Evolutionary conservation across 2,113 vertebrate genomes (phyloP).

Genomic region (Eudorcas thomsonii): DNA sequence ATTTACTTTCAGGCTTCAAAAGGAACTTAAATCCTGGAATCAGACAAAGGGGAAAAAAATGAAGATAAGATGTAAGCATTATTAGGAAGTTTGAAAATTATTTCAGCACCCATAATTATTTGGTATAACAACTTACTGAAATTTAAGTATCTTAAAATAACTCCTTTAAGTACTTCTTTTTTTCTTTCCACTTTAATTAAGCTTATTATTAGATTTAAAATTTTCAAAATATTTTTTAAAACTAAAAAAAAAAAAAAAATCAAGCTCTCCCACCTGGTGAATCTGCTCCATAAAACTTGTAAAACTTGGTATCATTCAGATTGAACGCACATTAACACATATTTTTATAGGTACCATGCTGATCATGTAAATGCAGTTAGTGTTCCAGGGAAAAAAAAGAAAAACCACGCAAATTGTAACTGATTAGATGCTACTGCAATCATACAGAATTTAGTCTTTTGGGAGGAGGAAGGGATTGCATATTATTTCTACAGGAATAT

Average conservation of each 20-base stretch:
- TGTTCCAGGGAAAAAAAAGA: neutral
- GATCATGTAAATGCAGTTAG: slow-evolving; percentile 62
- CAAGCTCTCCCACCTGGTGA: slow-evolving; percentile 44
- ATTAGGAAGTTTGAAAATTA: slow-evolving; percentile 40
- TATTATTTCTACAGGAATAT: slow-evolving; percentile 43
- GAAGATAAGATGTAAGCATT: neutral
- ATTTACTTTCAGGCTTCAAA: neutral
- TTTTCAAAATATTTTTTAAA: slow-evolving; percentile 39
- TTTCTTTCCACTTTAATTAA: slow-evolving; percentile 57
- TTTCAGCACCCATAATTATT: slow-evolving; percentile 26
- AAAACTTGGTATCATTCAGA: slow-evolving; percentile 21
- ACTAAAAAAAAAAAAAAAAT: neutral
- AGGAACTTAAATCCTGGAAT: neutral
- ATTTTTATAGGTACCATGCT: slow-evolving; percentile 42
- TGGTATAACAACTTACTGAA: slow-evolving; percentile 43
- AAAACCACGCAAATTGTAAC: slow-evolving; percentile 49
- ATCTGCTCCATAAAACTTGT: neutral
- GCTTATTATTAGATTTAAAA: slow-evolving; percentile 43
- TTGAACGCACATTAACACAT: slow-evolving; percentile 38
- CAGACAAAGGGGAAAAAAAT: neutral
- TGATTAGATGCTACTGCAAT: slow-evolving; percentile 61
- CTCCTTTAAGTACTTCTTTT: slow-evolving; percentile 21
- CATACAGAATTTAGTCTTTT: slow-evolving; percentile 4
- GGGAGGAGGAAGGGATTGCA: neutral
- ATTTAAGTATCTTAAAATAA: slow-evolving; percentile 53